Evolutionary conservation across 2,888 invertebrate species (phyloP), one percentile per base, ranked within the genome.

Genomic region (Muschampia plurimacula): DNA sequence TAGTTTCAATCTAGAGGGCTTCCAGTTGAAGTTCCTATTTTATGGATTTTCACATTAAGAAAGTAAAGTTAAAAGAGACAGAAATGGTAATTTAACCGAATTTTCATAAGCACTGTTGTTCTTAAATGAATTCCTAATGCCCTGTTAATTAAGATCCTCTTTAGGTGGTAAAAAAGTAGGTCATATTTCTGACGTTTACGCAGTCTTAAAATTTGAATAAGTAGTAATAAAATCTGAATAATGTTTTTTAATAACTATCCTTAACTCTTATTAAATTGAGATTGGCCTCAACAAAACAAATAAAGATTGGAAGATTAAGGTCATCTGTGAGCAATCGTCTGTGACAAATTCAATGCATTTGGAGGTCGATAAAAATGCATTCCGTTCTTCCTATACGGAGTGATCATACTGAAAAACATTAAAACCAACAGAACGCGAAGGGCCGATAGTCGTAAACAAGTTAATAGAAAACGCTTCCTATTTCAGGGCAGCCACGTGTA

Each of bases 381-480:
- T 83, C 83, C 83, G 81, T 77, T 65, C 79, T 84, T 83, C 83
- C 81, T 82, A 80, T 79, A 77, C 69, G 77, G 39, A 41, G n/a
- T 73, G 76, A 74, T 86, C 88, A 82, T 77, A 77, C 69, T 75
- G 77, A 86, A 86, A 89, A 89, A 86, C 82, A 28, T 57, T n/a
- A 28, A 80, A 67, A 78, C 67, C 76, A 74, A 77, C 79, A 81
- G 77, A 77, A 77, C 74, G 76, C 74, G 73, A 86, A 89, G 85
- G 87, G 85, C 86, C 79, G 80, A 60, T 52, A 41, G 78, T 82
- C 75, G 86, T 88, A 88, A 81, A 82, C 84, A 89, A 86, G 80
- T 72, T 80, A 67, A 71, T 66, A 62, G 67, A 80, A 80, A 82
- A 80, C 79, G 74, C 77, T 88, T 89, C 86, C 85, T 78, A 77